Percentiles rank a stretch among this genome's conserved stretches.
phyloP scores from a whole-genome alignment of 2,888 invertebrate species.

The Hypena proboscidalis region DNA sequence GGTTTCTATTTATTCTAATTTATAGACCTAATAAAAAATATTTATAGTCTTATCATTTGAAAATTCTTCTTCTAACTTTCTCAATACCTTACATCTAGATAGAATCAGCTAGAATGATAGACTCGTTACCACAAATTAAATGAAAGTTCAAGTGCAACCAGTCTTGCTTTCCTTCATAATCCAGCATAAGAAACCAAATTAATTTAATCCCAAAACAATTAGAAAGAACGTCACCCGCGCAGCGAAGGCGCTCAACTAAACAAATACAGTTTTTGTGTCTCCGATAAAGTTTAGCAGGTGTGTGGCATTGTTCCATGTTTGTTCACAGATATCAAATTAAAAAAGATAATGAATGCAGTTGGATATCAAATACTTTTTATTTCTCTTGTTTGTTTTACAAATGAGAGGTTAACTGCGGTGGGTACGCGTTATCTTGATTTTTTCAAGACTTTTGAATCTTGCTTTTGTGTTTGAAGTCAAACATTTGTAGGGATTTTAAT shows the following conservation, averaged over 20 bases:
- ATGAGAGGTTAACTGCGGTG: constrained; percentile 39
- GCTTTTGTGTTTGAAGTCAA: constrained; percentile 13
- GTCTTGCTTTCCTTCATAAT: background rate
- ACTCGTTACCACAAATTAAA: background rate
- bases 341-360: constrained; percentile 57
- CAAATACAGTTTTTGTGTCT: constrained; percentile 57
- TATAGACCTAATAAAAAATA: too few species aligned
- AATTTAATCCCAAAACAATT: constrained; percentile 29
- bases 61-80: too few species aligned
- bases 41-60: too few species aligned
- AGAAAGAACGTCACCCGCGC: constrained; percentile 19
- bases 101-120: too few species aligned
- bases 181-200: background rate
- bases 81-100: too few species aligned
- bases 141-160: background rate
- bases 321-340: constrained; percentile 62
- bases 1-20: too few species aligned
- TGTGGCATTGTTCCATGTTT: constrained; percentile 60
- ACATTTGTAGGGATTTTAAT: constrained; percentile 31
- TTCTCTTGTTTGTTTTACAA: constrained; percentile 41
- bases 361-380: constrained; percentile 54
- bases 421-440: constrained; percentile 25
- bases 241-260: constrained; percentile 34
- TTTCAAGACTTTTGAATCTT: constrained; percentile 19
- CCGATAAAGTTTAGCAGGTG: constrained; percentile 45